phyloP scores from a whole-genome alignment of 2,113 vertebrate genomes.

The Butorides virescens region DNA sequence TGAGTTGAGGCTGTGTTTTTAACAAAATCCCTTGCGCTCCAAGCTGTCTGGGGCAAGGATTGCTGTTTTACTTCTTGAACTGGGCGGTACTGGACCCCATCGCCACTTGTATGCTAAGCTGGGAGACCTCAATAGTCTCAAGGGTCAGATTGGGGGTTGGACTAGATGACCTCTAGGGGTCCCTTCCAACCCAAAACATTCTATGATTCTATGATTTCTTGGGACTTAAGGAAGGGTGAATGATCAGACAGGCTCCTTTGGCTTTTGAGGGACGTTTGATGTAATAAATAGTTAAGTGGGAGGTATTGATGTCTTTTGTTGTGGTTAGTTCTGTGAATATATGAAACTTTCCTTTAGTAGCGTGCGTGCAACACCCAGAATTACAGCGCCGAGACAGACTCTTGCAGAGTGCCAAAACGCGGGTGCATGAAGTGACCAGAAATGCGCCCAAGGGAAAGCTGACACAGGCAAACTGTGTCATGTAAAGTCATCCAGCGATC shows the following conservation, averaged over 20 bases:
- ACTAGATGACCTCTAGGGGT: no score
- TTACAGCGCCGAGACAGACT: background rate
- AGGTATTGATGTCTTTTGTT: background rate
- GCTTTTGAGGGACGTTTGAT: background rate
- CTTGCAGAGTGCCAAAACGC: background rate
- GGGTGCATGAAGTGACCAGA: background rate
- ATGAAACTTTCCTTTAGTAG: background rate
- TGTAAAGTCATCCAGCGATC: background rate
- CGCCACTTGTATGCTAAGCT: background rate
- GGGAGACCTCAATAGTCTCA: background rate
- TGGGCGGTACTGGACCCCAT: background rate
- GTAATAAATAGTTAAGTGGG: background rate
- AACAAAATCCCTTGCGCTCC: background rate
- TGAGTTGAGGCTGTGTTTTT: background rate
- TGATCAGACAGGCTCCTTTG: background rate
- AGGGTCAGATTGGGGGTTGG: background rate
- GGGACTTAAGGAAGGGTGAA: background rate
- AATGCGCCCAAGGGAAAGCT: background rate
- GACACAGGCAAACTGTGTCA: fast-evolving
- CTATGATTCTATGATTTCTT: background rate
- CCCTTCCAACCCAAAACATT: no score
- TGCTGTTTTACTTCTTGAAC: background rate
- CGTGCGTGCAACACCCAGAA: background rate
- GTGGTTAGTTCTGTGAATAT: background rate
- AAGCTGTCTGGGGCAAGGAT: background rate